Percentiles rank a stretch among this genome's conserved stretches.
These are phyloP conservation scores for Drosophila dives DNA, from an alignment of 2,888 invertebrate genomes.

Conservation along the genomic window DNA sequence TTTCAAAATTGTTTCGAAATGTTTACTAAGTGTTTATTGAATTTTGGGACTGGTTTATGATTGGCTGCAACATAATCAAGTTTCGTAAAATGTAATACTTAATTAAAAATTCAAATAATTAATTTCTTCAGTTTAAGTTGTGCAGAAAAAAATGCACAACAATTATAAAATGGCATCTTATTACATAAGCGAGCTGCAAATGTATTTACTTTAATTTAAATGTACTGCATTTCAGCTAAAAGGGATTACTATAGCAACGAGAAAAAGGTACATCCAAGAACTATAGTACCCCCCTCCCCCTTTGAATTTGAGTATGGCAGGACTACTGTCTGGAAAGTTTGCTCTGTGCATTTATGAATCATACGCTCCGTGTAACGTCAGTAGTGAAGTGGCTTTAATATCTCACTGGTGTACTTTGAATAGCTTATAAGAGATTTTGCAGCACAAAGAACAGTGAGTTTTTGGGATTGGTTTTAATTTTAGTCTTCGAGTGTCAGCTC, in stretches of 20 bases:
- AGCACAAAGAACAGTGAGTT: neutral
- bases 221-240: neutral
- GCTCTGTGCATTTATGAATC: conserved; percentile 29
- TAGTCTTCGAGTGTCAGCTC: neutral
- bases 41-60: neutral
- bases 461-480: conserved; percentile 1
- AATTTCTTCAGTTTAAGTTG: neutral
- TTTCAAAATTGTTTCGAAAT: too few species aligned
- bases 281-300: neutral
- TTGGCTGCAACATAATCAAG: neutral
- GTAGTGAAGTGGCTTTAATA: conserved; percentile 22
- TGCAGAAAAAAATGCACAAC: neutral
- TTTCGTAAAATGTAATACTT: neutral
- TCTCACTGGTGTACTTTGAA: conserved; percentile 26
- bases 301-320: neutral
- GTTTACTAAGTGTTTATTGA: neutral
- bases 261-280: neutral
- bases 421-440: conserved; percentile 12
- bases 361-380: conserved; percentile 41
- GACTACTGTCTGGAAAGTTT: neutral
- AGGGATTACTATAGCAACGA: neutral
- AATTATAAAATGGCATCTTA: neutral
- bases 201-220: neutral
- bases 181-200: neutral
- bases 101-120: neutral